phyloP scores from a whole-genome alignment of 2,113 vertebrate species.

The Sphyrna mokarran region DNA sequence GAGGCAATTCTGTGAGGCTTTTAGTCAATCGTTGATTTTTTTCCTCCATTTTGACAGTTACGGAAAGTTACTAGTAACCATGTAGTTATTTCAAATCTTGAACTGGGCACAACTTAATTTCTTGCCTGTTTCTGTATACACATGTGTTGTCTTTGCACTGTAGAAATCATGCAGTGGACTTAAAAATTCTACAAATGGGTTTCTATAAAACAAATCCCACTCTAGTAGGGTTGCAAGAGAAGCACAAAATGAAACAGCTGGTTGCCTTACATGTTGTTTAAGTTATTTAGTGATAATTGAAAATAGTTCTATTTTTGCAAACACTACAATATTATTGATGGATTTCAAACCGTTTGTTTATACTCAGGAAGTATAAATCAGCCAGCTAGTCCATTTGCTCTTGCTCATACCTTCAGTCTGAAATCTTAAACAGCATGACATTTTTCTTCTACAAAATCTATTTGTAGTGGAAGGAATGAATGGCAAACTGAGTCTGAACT shows the following conservation, averaged over 20 bases:
- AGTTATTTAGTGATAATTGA: conserved; percentile 17
- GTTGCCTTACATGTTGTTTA: conserved; percentile 12
- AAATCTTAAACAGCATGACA: not conserved
- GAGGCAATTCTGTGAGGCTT: not conserved
- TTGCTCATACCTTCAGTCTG: conserved; percentile 14
- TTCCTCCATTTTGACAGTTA: not conserved
- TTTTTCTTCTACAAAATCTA: not conserved
- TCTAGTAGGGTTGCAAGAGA: not conserved
- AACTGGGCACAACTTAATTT: not conserved
- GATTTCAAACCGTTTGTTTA: conserved; percentile 25
- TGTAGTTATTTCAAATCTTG: not conserved
- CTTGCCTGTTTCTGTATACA: not conserved
- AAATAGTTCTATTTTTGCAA: conserved; percentile 8
- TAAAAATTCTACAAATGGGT: not conserved
- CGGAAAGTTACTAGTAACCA: not conserved
- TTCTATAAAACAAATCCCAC: conserved; percentile 5
- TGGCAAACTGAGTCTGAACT: not conserved
- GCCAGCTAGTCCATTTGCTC: conserved; percentile 8
- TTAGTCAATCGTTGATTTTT: not conserved
- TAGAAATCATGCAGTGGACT: not conserved
- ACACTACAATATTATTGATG: conserved; percentile 23
- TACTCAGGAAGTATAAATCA: conserved; percentile 29
- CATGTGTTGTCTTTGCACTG: not conserved
- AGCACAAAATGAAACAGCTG: conserved; percentile 23
- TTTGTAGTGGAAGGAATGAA: not conserved